Evolutionary conservation across 2,797 vertebrate genomes (phyloP).

Genomic region (Anolis apletophallus): DNA sequence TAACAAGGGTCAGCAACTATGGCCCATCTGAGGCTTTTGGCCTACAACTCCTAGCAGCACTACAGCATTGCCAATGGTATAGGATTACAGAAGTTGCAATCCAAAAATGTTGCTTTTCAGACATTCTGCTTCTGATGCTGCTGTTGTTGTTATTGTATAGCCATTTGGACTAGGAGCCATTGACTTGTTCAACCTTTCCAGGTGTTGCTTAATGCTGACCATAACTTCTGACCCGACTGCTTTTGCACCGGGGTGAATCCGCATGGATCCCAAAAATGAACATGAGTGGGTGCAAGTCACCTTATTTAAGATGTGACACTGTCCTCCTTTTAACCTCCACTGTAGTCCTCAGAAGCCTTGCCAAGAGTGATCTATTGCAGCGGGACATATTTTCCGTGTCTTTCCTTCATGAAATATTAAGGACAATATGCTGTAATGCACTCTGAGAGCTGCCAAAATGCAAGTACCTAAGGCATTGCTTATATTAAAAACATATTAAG

Average conservation of each 20-base stretch:
- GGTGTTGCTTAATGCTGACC: not conserved
- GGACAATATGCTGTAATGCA: conserved; percentile 61
- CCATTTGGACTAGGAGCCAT: not conserved
- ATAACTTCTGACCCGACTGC: not conserved
- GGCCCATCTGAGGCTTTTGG: too few relatives aligned
- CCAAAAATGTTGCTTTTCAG: not conserved
- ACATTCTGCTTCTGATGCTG: not conserved
- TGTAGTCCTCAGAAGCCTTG: conserved; percentile 50
- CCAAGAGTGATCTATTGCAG: conserved; percentile 65
- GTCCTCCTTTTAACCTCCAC: conserved; percentile 7
- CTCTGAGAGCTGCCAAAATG: conserved; percentile 68
- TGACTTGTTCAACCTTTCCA: not conserved
- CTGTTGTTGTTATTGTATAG: not conserved
- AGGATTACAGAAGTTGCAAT: too few relatives aligned
- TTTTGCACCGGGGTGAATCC: not conserved
- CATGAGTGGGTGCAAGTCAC: not conserved
- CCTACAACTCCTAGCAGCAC: too few relatives aligned
- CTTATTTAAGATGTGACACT: not conserved
- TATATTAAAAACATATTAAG: conserved; percentile 65
- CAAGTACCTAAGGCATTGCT: conserved; percentile 62
- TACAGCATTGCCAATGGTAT: too few relatives aligned
- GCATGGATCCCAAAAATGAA: not conserved
- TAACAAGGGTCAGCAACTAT: too few relatives aligned
- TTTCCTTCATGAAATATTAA: conserved; percentile 76
- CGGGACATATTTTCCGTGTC: conserved; percentile 72